phyloP scores from a whole-genome alignment of 2,113 vertebrate genomes.

The Dolichallabes microphthalmus region DNA sequence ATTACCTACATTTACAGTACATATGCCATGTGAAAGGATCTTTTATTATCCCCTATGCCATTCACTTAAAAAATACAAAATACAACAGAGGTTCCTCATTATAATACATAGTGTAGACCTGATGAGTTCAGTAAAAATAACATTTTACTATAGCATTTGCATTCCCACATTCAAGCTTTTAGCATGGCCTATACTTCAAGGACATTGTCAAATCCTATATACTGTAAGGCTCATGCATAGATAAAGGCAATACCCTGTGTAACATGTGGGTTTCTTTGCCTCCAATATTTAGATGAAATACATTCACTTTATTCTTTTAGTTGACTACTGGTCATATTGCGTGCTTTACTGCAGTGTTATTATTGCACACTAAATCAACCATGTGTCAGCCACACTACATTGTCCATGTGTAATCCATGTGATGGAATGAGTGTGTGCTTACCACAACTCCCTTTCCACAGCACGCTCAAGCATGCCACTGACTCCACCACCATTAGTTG shows the following conservation, averaged over 20 bases:
- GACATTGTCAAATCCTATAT: slow-evolving; percentile 33
- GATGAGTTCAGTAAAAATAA: slow-evolving; percentile 10
- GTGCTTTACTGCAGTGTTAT: slow-evolving; percentile 38
- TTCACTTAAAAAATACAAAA: background rate
- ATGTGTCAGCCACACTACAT: slow-evolving; percentile 27
- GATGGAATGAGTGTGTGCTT: slow-evolving; percentile 35
- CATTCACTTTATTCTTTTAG: slow-evolving; percentile 31
- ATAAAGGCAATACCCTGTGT: background rate
- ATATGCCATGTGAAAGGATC: background rate
- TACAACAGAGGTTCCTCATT: background rate
- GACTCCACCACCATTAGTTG: slow-evolving; percentile 25
- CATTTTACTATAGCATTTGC: background rate
- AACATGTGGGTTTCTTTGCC: slow-evolving; percentile 25
- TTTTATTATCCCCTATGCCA: background rate
- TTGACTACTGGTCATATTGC: slow-evolving; percentile 38
- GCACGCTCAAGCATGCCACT: slow-evolving; percentile 35
- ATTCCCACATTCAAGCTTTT: background rate
- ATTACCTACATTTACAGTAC: background rate
- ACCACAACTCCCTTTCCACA: slow-evolving; percentile 1
- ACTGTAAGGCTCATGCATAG: background rate
- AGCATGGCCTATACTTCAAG: slow-evolving; percentile 16
- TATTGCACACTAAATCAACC: slow-evolving; percentile 43
- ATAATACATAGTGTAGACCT: background rate
- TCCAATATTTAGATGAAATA: slow-evolving; percentile 35
- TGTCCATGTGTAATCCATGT: slow-evolving; percentile 44